Evolutionary conservation across 2,797 vertebrate species (phyloP), one percentile per base, ranked within the genome.

Genomic region (Amblyraja radiata): DNA sequence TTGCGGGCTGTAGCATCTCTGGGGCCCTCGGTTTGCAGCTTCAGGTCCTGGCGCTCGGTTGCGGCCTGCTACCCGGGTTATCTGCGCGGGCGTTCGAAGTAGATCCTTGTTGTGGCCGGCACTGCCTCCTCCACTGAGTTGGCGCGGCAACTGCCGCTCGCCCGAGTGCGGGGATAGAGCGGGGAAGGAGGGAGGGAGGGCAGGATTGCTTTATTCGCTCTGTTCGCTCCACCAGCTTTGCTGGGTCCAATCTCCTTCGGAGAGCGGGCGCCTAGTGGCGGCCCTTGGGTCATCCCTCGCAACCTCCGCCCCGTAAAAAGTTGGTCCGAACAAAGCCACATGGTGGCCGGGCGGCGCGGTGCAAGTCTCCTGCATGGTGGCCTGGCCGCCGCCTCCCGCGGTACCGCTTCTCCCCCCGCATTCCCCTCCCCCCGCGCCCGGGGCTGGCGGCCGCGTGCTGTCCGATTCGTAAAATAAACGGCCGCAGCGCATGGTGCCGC

Each of bases 281-380:
- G 54, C 1, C 65, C 13, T 18, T 18, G 46, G 46, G 46, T 18
- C 65, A 68, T 68, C 18, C 14, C 65, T 46, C 65, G 13, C 46
- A 46, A 46, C 32, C 16, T 18, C n/a, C 14, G n/a, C 84, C 63
- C 46, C 23, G 39, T 2, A 0, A 1, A 18, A 39, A 73, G 68
- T 73, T 39, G 9, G 10, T 92, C 71, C 28, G 71, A 58, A 92
- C 90, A 92, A 92, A 92, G 90, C 71, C 71, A 54, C 90, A 90
- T 90, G 7, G 28, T 25, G n/a, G 77, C 25, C 6, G 74, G 77
- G 32, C 25, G 77, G 77, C 8, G 25, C 25, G 25, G 21, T 10
- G 28, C 77, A 21, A 25, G 25, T n/a, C 0, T 3, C 25, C 25
- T 28, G 25, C 11, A 25, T 25, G 32, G 32, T n/a, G 25, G 25